These are phyloP conservation scores for Diorhabda carinulata DNA, from an alignment of 1,140 invertebrate genomes.

Conservation along the genomic window DNA sequence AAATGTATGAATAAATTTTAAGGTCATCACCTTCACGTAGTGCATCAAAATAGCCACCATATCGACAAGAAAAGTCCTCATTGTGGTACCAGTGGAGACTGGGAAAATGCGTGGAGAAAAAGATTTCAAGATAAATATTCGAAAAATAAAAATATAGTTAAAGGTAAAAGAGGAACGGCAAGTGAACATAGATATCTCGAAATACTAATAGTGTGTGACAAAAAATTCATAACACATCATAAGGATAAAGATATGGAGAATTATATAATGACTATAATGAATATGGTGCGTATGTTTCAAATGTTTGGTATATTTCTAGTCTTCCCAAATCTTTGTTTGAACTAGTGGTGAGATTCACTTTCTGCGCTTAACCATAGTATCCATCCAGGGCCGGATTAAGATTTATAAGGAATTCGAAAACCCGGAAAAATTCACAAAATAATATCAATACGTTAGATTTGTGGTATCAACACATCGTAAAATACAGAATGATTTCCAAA, in stretches of 20 bases:
- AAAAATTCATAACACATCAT: conserved; percentile 63
- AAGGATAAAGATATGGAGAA: conserved; percentile 58
- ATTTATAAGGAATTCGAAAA: no score
- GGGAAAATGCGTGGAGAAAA: conserved; percentile 50
- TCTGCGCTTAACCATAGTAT: no score
- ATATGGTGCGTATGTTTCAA: conserved; percentile 53
- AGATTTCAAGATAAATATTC: conserved; percentile 42
- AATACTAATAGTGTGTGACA: conserved; percentile 61
- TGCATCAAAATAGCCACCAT: conserved; percentile 45
- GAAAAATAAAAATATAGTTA: conserved; percentile 29
- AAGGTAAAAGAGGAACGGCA: conserved; percentile 35
- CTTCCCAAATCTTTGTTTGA: no score
- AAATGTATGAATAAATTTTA: neutral
- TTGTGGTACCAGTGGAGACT: conserved; percentile 45
- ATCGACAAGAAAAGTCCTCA: conserved; percentile 10
- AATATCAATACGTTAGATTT: no score
- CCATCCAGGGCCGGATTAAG: no score
- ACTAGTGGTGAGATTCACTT: no score
- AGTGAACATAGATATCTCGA: conserved; percentile 58
- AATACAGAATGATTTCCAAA: no score
- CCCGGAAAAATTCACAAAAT: no score
- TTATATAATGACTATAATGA: conserved; percentile 69
- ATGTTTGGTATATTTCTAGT: no score
- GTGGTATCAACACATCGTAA: no score
- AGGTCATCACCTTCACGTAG: conserved; percentile 51